A percentile compares a stretch with the other conserved stretches of the same genome.
Conservation (phyloP, 2,888 invertebrate genomes). For the Loripinus fragilis region DNA sequence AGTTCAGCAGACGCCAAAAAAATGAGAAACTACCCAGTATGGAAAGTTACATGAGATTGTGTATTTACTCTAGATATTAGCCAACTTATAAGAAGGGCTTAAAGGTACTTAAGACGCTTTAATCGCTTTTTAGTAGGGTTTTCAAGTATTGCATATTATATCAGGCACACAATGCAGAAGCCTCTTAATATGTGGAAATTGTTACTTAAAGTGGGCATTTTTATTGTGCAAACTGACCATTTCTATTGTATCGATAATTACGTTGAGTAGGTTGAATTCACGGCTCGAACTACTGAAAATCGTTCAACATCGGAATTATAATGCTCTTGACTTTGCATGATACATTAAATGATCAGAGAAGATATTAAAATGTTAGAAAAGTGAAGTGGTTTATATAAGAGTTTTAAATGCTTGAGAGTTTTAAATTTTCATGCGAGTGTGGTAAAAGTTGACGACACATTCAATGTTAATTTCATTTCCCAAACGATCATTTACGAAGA, state of each 20-base stretch:
- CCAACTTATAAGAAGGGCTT: neutral
- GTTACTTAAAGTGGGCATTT: constrained; percentile 17
- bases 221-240: constrained; percentile 12
- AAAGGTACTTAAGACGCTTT: constrained; percentile 30
- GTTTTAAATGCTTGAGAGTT: constrained; percentile 10
- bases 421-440: neutral
- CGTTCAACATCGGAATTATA: constrained; percentile 36
- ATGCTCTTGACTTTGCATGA: constrained; percentile 57
- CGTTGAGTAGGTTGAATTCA: constrained; percentile 3
- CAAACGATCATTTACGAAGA: too few relatives aligned
- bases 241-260: constrained; percentile 10
- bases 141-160: constrained; percentile 12
- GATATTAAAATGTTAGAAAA: constrained; percentile 14
- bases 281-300: constrained; percentile 21
- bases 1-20: too few relatives aligned
- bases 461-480: too few relatives aligned
- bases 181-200: constrained; percentile 12
- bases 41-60: neutral
- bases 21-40: too few relatives aligned
- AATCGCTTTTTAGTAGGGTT: constrained; percentile 13
- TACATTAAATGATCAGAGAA: constrained; percentile 40
- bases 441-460: neutral
- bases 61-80: constrained; percentile 4
- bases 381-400: constrained; percentile 13
- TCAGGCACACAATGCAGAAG: neutral